Conservation (phyloP, 2,888 invertebrate species). For the Acanthopleura granulata region DNA sequence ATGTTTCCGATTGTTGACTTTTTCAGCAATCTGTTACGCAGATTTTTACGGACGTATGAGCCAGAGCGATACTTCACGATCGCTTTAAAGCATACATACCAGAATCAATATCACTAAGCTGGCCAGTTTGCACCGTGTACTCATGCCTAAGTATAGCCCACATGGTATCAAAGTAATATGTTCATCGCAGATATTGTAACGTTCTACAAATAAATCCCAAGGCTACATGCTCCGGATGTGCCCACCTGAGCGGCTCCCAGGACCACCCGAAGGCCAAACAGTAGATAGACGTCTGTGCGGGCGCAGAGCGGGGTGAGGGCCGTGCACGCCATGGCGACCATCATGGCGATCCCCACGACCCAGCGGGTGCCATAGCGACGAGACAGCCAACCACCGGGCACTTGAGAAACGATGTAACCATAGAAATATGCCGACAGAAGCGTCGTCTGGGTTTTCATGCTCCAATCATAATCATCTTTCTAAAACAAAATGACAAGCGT, state of each 20-base stretch:
- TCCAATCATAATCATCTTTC: neutral
- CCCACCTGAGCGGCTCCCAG: neutral
- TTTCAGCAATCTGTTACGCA: too few relatives aligned
- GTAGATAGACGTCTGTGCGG: neutral
- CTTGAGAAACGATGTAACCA: neutral
- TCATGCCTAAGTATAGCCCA: too few relatives aligned
- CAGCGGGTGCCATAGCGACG: constrained; percentile 9
- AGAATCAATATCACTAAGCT: too few relatives aligned
- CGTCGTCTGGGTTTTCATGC: neutral
- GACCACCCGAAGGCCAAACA: neutral
- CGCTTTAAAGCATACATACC: too few relatives aligned
- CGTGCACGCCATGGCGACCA: neutral
- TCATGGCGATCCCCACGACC: neutral
- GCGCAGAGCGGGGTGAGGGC: constrained; percentile 3
- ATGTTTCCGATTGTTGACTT: too few relatives aligned
- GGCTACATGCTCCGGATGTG: too few relatives aligned
- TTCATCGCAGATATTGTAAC: too few relatives aligned
- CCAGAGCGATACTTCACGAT: too few relatives aligned
- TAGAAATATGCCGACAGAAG: neutral
- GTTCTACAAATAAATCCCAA: too few relatives aligned
- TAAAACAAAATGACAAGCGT: neutral
- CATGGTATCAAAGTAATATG: too few relatives aligned
- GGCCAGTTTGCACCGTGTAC: too few relatives aligned
- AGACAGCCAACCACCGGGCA: constrained; percentile 6
- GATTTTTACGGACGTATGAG: too few relatives aligned